A percentile compares a stretch with the other conserved stretches of the same genome.
Conservation (phyloP, 2,888 invertebrate genomes). For the Epinotia ramella region DNA sequence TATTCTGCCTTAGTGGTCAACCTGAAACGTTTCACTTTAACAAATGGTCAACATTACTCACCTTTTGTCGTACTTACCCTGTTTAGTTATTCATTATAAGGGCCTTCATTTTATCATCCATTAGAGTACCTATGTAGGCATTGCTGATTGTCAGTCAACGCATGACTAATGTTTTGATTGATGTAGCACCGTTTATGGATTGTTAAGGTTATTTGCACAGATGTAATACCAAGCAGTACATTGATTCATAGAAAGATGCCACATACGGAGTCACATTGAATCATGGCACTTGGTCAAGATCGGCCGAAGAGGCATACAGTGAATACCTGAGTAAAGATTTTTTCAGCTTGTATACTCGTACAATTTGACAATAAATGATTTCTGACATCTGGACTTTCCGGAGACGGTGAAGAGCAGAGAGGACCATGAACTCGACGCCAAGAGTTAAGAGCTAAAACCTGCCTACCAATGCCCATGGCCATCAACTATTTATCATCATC, state of each 20-base stretch:
- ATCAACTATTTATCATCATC: no score
- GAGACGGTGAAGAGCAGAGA: no score
- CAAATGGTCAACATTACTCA: conserved; percentile 31
- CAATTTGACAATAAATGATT: no score
- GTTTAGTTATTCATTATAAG: conserved; percentile 31
- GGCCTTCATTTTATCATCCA: conserved; percentile 28
- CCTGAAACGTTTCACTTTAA: conserved; percentile 30
- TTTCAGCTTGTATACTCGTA: no score
- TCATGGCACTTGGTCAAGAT: neutral
- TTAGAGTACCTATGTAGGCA: conserved; percentile 11
- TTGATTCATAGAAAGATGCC: neutral
- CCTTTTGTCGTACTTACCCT: conserved; percentile 25
- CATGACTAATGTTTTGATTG: conserved; percentile 19
- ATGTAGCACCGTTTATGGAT: conserved; percentile 18
- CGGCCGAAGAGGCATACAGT: neutral
- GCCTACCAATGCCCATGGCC: no score
- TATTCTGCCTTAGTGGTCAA: conserved; percentile 15
- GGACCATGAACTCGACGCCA: no score
- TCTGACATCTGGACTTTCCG: no score
- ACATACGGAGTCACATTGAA: no score
- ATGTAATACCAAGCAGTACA: neutral
- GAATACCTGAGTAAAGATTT: no score
- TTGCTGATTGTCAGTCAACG: conserved; percentile 17
- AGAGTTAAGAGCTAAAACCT: no score
- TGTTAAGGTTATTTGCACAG: neutral